phyloP scores from a whole-genome alignment of 2,888 invertebrate species.

The Ophioninae sp. region DNA sequence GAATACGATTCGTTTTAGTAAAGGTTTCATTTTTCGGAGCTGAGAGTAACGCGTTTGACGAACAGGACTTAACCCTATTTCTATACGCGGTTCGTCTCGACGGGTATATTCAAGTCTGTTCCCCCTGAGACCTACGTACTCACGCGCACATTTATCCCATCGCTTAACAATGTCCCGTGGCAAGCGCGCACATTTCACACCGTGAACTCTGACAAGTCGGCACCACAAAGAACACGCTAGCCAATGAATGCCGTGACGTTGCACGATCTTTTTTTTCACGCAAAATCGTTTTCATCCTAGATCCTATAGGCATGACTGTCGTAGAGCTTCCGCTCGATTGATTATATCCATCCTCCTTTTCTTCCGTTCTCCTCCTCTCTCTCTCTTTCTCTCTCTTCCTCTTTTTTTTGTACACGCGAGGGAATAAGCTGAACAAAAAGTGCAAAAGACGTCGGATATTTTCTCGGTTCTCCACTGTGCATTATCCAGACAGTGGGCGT shows the following conservation, averaged over 20 bases:
- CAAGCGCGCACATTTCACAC: slow-evolving; percentile 25
- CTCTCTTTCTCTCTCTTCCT: neutral
- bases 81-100: slow-evolving; percentile 24
- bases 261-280: slow-evolving; percentile 42
- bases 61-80: slow-evolving; percentile 38
- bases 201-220: slow-evolving; percentile 51
- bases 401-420: slow-evolving; percentile 3
- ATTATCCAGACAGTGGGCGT: slow-evolving; percentile 37
- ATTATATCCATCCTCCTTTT: slow-evolving; percentile 13
- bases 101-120: slow-evolving; percentile 8
- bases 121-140: neutral
- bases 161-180: neutral
- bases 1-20: slow-evolving; percentile 46
- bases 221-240: slow-evolving; percentile 34
- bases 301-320: slow-evolving; percentile 23
- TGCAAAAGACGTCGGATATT: slow-evolving; percentile 47
- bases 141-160: neutral
- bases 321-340: slow-evolving; percentile 52
- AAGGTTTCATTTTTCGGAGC: slow-evolving; percentile 28
- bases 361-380: neutral
- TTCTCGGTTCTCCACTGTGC: neutral
- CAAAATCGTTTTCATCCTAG: slow-evolving; percentile 32
- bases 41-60: slow-evolving; percentile 11
- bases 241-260: slow-evolving; percentile 17
- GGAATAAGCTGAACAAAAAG: slow-evolving; percentile 45